Percentiles rank a stretch among this genome's conserved stretches.
phyloP scores from a whole-genome alignment of 2,113 vertebrate species.

The Hippocampus barbouri region DNA sequence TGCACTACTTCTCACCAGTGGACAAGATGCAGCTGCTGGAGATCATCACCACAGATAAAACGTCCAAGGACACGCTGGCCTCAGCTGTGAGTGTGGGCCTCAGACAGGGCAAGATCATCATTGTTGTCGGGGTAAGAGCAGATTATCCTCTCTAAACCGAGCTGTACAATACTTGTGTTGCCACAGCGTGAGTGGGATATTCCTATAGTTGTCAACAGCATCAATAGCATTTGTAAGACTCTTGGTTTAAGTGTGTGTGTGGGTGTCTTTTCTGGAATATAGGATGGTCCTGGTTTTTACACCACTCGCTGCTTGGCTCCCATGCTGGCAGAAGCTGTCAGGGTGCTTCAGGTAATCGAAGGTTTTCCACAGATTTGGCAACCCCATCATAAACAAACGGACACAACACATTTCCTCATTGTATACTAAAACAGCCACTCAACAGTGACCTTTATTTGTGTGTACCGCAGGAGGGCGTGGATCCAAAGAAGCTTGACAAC shows the following conservation, averaged over 20 bases:
- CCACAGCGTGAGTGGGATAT: not conserved
- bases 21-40: slow-evolving; percentile 98
- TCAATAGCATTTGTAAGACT: not conserved
- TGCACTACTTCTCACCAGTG: slow-evolving; percentile 98
- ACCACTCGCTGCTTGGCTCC: slow-evolving; percentile 91
- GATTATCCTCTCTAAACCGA: not conserved
- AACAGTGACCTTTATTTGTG: not conserved
- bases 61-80: slow-evolving; percentile 85
- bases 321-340: slow-evolving; percentile 85
- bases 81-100: slow-evolving; percentile 86
- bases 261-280: not conserved
- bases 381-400: too few species aligned
- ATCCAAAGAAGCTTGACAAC: slow-evolving; percentile 81
- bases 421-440: not conserved
- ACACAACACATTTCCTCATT: not conserved
- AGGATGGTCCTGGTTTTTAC: slow-evolving; percentile 98
- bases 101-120: slow-evolving; percentile 93
- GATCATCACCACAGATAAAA: slow-evolving; percentile 91
- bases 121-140: slow-evolving; percentile 87
- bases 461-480: slow-evolving; percentile 74
- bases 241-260: not conserved
- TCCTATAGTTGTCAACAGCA: not conserved
- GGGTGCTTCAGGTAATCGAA: slow-evolving; percentile 83
- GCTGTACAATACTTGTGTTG: not conserved
- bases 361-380: not conserved